Base-by-base conservation (phyloP, 2,888 invertebrate genomes). In the Taphrorychus bicolor region DNA sequence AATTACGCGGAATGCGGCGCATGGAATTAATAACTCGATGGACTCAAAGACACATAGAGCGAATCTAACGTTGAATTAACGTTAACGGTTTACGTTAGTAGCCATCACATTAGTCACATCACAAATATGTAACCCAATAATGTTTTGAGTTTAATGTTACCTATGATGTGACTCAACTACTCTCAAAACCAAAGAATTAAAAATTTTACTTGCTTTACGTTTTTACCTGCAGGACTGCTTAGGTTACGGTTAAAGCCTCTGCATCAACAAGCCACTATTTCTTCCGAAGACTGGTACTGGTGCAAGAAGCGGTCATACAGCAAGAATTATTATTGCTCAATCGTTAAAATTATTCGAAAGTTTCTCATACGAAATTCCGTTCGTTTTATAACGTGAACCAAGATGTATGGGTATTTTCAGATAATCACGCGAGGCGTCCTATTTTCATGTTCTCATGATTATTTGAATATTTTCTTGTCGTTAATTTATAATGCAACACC, bases 301-400 rank as follows among this genome's bases (percentile, higher is more conserved):
- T 48, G 14, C 9, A 16, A 48, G 48, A 16, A 48, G n/a, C 14
- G 2, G 48, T n/a, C 4, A 18, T 18, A 48, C 42, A 57, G 49
- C 21, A 66, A 66, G 41, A 52, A 54, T 66, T 66, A 59, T 67
- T 67, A 62, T 67, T 67, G 67, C 62, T 59, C 61, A 67, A 67
- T 67, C 67, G 59, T 62, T 67, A 67, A 67, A 67, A 67, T 62
- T 58, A 67, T 62, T 67, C 62, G 67, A 67, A 66, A 66, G 67
- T 67, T 62, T 62, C 59, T 59, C 53, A 67, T 58, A 53, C 62
- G 62, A 59, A 62, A 67, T 67, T 67, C 67, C 67, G 45, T 42
- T 53, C 54, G 63, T 63, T 63, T 57, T 63, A 64, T 59, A 58
- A 60, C 40, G 48, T 53, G 59, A 63, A 61, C 58, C 52, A 62